Conservation (phyloP, 2,888 invertebrate species). For the Dolomedes plantarius region DNA sequence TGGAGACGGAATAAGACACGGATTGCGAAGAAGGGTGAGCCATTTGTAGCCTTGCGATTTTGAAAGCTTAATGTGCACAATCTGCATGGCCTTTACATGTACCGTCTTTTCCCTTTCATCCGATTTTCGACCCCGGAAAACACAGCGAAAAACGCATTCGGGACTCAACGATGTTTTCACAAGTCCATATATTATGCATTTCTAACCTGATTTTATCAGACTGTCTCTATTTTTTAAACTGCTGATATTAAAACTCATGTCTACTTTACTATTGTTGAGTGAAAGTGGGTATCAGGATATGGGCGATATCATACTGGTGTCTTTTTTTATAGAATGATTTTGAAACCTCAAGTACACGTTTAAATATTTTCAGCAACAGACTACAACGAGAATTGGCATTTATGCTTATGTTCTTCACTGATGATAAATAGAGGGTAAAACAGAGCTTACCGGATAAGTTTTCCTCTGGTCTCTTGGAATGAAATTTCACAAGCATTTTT, state of each 20-base stretch:
- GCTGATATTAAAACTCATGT: neutral
- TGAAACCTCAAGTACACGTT: too few species aligned
- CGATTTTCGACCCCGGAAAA: conserved; percentile 48
- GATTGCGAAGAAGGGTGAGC: conserved; percentile 68
- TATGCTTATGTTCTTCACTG: too few species aligned
- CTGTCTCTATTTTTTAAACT: neutral
- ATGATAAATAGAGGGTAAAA: too few species aligned
- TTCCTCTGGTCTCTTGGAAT: too few species aligned
- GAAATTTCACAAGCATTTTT: too few species aligned
- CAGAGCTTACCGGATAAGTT: too few species aligned
- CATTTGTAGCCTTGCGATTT: conserved; percentile 68
- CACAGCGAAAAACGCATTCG: conserved; percentile 34
- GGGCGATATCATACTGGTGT: too few species aligned
- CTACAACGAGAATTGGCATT: too few species aligned
- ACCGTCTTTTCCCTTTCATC: conserved; percentile 61
- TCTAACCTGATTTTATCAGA: conserved; percentile 50
- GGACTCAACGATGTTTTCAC: conserved; percentile 46
- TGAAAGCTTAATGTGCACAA: conserved; percentile 71
- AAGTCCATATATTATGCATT: conserved; percentile 64
- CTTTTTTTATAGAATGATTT: too few species aligned
- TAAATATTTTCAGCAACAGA: too few species aligned
- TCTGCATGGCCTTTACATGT: conserved; percentile 67
- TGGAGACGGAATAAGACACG: conserved; percentile 69
- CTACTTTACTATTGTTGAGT: too few species aligned
- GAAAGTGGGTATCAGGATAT: too few species aligned